Base-by-base conservation (phyloP, 2,888 invertebrate genomes). In the Lasioglossum morio region DNA sequence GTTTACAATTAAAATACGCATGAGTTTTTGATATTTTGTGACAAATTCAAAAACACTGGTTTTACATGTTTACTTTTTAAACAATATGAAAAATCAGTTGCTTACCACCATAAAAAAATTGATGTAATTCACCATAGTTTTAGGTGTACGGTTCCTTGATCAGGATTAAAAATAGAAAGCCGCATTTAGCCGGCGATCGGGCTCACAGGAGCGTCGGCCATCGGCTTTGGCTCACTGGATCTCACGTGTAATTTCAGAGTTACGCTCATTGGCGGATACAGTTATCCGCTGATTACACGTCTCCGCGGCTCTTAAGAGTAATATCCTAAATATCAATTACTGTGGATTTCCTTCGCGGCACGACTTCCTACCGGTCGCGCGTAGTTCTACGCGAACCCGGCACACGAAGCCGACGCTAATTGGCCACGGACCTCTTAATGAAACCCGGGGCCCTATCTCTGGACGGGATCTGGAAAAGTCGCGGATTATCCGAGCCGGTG, bases 251-350 rank as follows among this genome's bases (percentile, higher is more conserved):
- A 83, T 83, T 73, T 77, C 40, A 63, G 85, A 86, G 77, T 90
- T 88, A 85, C 75, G 81, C 79, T 88, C 72, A 88, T 87, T 72
- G 81, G 74, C 57, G 70, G 66, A 53, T 86, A 88, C 87, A 86
- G 87, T 90, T 88, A 86, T 57, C 60, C 84, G 74, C 72, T 83
- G 85, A 85, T 89, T 89, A 81, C 79, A 72, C 76, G 63, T 84
- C 77, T 80, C 77, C 85, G 66, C 60, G 70, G 40, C 77, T 60
- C 69, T 77, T 79, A 37, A 77, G 69, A 77, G 82, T 74, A 79
- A 84, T 85, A 86, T 81, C 81, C 83, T 86, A 89, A 89, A 89
- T 89, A 89, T 87, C 87, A 87, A 87, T 89, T 87, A 89, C 77
- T 8, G 76, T 69, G 53, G 79, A 80, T 86, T 84, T 77, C 77